Conservation (phyloP, 2,888 invertebrate species). For the Piscicola geometra region DNA sequence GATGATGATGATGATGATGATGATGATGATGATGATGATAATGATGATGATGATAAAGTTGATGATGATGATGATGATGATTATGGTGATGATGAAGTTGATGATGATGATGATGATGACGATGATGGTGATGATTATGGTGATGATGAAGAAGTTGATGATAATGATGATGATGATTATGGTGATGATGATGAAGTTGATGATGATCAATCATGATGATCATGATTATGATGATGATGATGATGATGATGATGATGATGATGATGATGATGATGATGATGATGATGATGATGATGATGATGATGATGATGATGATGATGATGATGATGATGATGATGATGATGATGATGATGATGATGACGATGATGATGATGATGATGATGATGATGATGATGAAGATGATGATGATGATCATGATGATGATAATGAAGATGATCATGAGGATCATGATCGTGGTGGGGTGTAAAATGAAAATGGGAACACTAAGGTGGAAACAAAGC, state of each 20-base stretch:
- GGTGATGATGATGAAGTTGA: neutral
- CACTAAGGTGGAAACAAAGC: neutral
- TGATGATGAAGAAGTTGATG: constrained; percentile 7
- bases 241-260: constrained; percentile 45
- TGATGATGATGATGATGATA: constrained; percentile 16
- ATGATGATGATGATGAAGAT: constrained; percentile 21
- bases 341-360: constrained; percentile 25
- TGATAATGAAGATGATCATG: constrained; percentile 40
- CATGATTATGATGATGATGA: constrained; percentile 37
- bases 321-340: constrained; percentile 13
- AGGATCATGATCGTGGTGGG: constrained; percentile 5
- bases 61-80: constrained; percentile 45
- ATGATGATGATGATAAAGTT: constrained; percentile 2
- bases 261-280: constrained; percentile 17
- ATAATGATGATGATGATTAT: too few species aligned
- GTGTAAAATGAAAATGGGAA: neutral
- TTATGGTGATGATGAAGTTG: constrained; percentile 46
- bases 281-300: constrained; percentile 25
- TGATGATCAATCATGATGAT: constrained; percentile 1
- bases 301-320: constrained; percentile 21
- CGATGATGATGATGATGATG: constrained; percentile 21
- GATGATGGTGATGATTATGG: constrained; percentile 37
- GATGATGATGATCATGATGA: constrained; percentile 21
- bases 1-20: constrained; percentile 12
- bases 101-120: constrained; percentile 46